phyloP scores from a whole-genome alignment of 53 echinoderm and acorn worm genomes.

The Paracentrotus lividus region DNA sequence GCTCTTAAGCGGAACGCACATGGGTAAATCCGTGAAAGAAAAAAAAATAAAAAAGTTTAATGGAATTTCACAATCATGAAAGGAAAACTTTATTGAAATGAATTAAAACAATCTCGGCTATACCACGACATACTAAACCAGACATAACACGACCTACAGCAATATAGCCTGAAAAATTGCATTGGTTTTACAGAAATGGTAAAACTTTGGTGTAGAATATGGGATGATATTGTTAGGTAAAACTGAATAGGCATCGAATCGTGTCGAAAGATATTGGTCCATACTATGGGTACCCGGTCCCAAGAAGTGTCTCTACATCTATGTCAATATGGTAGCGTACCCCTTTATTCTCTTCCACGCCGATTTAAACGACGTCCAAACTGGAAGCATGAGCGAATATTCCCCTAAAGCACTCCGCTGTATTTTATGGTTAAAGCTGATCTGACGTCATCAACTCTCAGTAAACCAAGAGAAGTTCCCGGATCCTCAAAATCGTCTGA shows the following conservation, averaged over 20 bases:
- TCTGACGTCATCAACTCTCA: conserved; percentile 51
- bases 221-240: conserved; percentile 42
- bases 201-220: conserved; percentile 46
- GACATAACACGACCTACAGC: background rate
- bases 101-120: background rate
- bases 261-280: conserved; percentile 22
- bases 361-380: conserved; percentile 43
- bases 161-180: background rate
- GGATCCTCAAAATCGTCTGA: conserved; percentile 60
- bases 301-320: conserved; percentile 65
- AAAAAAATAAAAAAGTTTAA: background rate
- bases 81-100: conserved; percentile 15
- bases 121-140: background rate
- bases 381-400: conserved; percentile 27
- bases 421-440: conserved; percentile 45
- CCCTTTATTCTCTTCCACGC: conserved; percentile 45
- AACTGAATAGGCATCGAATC: conserved; percentile 66
- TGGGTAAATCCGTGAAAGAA: background rate
- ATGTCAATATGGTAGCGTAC: conserved; percentile 32
- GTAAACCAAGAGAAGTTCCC: conserved; percentile 44
- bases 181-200: conserved; percentile 52
- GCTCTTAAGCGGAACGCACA: background rate
- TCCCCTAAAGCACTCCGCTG: background rate
- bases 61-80: background rate
- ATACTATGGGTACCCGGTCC: conserved; percentile 62